A percentile compares a stretch with the other conserved stretches of the same genome.
Evolutionary conservation across 2,888 invertebrate species (phyloP).

Genomic region (Macropis europaea): DNA sequence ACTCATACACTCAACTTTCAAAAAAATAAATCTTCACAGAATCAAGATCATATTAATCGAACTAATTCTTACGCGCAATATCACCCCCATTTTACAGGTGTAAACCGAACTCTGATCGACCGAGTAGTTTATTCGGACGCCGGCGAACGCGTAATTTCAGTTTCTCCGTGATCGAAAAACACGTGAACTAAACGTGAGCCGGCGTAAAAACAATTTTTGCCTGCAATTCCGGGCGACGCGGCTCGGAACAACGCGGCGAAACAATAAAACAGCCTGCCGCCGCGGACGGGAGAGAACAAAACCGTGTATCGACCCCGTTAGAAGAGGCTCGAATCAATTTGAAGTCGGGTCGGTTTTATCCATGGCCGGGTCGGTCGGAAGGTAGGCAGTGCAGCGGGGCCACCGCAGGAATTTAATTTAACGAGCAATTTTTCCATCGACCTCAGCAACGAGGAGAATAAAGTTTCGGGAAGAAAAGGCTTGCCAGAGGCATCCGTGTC

Average conservation of each 20-base stretch:
- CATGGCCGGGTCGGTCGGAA: constrained; percentile 1
- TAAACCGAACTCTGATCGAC: too few relatives aligned
- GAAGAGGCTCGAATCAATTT: constrained; percentile 20
- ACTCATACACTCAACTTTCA: too few relatives aligned
- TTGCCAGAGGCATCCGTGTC: constrained; percentile 19
- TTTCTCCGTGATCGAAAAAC: too few relatives aligned
- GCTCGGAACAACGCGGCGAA: not conserved
- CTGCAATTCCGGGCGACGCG: not conserved
- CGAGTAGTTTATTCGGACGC: too few relatives aligned
- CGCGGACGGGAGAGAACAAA: not conserved
- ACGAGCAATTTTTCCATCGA: constrained; percentile 44
- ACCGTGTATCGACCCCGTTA: constrained; percentile 15
- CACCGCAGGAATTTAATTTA: constrained; percentile 44
- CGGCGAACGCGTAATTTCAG: too few relatives aligned
- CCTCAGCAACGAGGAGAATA: constrained; percentile 32
- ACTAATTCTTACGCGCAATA: too few relatives aligned
- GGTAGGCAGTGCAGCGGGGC: constrained; percentile 14
- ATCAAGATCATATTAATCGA: too few relatives aligned
- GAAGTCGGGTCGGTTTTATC: constrained; percentile 34
- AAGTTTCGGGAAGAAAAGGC: constrained; percentile 39
- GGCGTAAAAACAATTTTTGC: not conserved
- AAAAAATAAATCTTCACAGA: too few relatives aligned
- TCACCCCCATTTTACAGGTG: too few relatives aligned
- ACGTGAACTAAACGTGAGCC: too few relatives aligned
- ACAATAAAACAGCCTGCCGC: not conserved